Evolutionary conservation across 2,113 vertebrate species (phyloP).

Genomic region (Sylvia atricapilla): DNA sequence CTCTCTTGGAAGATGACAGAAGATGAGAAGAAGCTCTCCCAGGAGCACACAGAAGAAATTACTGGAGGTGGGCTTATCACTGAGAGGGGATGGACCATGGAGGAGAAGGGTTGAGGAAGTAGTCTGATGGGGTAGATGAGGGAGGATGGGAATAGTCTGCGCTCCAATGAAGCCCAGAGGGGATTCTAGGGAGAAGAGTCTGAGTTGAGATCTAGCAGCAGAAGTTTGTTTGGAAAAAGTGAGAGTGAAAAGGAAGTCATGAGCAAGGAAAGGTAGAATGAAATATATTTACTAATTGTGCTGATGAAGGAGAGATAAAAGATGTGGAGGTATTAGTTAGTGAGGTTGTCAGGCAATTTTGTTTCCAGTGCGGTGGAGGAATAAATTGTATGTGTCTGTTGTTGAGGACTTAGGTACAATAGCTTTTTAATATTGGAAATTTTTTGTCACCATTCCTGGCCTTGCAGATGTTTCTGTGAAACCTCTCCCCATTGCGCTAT

Average conservation of each 20-base stretch:
- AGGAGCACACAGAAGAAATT: background rate
- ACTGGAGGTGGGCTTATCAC: background rate
- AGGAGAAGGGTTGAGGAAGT: background rate
- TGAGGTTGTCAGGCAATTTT: background rate
- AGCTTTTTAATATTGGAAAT: background rate
- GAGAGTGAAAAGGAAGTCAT: background rate
- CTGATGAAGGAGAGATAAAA: background rate
- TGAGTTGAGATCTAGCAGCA: background rate
- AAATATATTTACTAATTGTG: background rate
- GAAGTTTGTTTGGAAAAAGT: background rate
- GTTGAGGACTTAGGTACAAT: background rate
- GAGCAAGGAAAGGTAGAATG: background rate
- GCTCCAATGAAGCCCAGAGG: background rate
- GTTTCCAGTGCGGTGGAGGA: background rate
- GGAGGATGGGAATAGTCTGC: background rate
- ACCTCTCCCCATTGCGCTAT: background rate
- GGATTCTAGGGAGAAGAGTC: background rate
- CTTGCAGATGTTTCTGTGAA: background rate
- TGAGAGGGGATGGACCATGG: background rate
- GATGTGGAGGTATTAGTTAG: background rate
- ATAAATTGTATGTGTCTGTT: background rate
- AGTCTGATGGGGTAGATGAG: background rate
- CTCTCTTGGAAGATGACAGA: background rate
- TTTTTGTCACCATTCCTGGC: background rate
- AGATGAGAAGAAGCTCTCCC: background rate